Conservation (phyloP, 2,113 vertebrate species). For the Crocuta crocuta region DNA sequence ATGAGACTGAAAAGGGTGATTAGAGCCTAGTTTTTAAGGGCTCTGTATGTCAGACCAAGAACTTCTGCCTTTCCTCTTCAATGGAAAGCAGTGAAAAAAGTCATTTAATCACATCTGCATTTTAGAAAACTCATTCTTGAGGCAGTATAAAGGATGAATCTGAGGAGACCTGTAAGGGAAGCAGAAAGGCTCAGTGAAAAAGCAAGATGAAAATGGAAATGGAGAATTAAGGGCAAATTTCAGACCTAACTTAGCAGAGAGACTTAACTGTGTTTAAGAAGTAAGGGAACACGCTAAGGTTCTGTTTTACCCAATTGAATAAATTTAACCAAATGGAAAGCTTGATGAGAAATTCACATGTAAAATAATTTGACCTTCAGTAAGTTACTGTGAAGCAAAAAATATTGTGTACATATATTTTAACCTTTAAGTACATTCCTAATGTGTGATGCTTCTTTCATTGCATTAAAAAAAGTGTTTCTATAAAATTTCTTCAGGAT, state of each 20-base stretch:
- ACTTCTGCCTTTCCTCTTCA: conserved; percentile 40
- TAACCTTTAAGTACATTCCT: conserved; percentile 7
- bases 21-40: not conserved
- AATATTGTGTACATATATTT: not conserved
- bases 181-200: not conserved
- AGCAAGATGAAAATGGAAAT: not conserved
- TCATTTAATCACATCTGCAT: conserved; percentile 37
- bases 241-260: not conserved
- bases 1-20: not conserved
- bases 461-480: not conserved
- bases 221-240: conserved; percentile 1
- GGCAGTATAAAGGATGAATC: not conserved
- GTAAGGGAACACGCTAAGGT: not conserved
- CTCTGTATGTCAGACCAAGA: not conserved
- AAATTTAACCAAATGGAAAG: not conserved
- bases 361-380: conserved; percentile 13
- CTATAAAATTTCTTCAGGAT: conserved; percentile 10
- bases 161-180: not conserved
- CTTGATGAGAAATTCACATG: not conserved
- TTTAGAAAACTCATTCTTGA: conserved; percentile 33
- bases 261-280: not conserved
- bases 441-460: not conserved
- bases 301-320: not conserved
- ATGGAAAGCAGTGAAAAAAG: not conserved
- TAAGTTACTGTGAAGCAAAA: not conserved